phyloP scores from a whole-genome alignment of 2,113 vertebrate genomes.

The Marcusenius ussheri region DNA sequence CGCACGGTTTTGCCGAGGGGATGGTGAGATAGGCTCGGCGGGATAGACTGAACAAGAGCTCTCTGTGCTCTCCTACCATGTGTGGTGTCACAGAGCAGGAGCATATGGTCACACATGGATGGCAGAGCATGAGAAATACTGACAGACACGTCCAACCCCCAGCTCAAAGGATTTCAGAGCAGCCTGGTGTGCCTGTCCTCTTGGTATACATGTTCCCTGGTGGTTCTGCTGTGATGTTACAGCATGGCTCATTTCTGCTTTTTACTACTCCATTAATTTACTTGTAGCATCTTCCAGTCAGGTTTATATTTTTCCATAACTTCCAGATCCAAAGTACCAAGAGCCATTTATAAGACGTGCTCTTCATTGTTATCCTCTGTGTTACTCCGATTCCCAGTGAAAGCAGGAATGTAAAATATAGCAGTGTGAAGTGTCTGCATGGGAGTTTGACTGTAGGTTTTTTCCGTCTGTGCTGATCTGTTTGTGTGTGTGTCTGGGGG shows the following conservation, averaged over 20 bases:
- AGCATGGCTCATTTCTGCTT: background rate
- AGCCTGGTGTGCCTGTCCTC: background rate
- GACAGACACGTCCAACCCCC: background rate
- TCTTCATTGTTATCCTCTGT: background rate
- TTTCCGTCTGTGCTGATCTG: background rate
- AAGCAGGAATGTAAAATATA: background rate
- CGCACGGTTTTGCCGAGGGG: background rate
- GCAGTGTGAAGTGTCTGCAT: background rate
- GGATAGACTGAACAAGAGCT: background rate
- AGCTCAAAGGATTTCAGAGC: background rate
- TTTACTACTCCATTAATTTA: background rate
- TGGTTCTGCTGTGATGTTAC: background rate
- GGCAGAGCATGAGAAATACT: background rate
- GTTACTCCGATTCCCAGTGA: background rate
- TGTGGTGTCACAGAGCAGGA: background rate
- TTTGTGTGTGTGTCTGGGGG: background rate
- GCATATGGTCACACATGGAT: background rate
- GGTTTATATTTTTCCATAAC: background rate
- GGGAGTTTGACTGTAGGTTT: background rate
- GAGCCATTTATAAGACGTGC: background rate
- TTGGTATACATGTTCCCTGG: background rate
- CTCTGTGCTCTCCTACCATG: background rate
- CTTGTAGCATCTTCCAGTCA: background rate
- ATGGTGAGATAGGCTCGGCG: background rate
- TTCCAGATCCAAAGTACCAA: background rate